Evolutionary conservation across 2,113 vertebrate genomes (phyloP), one percentile per base, ranked within the genome.

Genomic region (Salminus brasiliensis): DNA sequence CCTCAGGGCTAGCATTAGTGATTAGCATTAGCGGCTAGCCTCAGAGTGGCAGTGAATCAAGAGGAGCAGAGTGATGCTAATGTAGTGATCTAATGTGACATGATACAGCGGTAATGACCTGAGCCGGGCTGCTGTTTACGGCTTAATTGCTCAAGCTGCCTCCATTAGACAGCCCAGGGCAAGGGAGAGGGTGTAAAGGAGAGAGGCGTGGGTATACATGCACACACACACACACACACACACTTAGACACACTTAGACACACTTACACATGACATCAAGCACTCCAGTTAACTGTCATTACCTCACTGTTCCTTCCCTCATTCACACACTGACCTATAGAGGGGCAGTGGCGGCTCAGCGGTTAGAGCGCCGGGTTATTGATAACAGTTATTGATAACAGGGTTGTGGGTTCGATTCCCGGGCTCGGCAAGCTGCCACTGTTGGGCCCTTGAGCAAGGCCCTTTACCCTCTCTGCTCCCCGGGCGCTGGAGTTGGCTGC

Each of bases 121-220:
- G 76, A 43, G 43, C 39, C 66, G 25, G 53, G 13, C 30, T 25
- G 21, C 6, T 69, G 49, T 59, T 77, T 69, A 69, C 65, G 7
- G 23, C 68, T 77, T 69, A 78, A 78, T 69, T 70, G 53, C 36
- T 78, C 53, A 70, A 69, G 66, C 65, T 70, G 52, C 65, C 47
- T 67, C 49, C 23, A 67, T 55, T 76, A 76, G 62, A 65, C 63
- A 53, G 36, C n/a, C 32, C 21, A 6, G n/a, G 32, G 21, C n/a
- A 53, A 41, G 27, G 43, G 45, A 65, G 23, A 27, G 23, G 4
- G 43, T 66, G n/a, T 39, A 32, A 34, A 18, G 60, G 3, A 1
- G 52, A n/a, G 52, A 7, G 21, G 18, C 21, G 15, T 52, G 47
- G 47, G 4, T 13, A 11, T 67, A 18, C 41, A n/a, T 27, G 21